Conservation (phyloP, 2,113 vertebrate species). For the Pantherophis guttatus region DNA sequence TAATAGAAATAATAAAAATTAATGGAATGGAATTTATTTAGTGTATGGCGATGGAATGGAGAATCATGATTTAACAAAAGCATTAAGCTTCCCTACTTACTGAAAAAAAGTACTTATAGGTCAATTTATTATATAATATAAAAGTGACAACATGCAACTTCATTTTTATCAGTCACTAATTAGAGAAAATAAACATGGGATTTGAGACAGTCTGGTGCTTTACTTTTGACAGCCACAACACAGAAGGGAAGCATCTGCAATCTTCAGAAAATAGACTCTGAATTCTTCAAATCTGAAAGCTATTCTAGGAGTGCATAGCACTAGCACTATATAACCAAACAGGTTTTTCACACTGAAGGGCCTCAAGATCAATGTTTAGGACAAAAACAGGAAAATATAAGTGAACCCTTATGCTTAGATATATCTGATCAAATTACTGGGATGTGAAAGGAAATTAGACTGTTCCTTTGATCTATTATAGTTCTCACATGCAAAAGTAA, state of each 20-base stretch:
- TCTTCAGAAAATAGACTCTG: background rate
- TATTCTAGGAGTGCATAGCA: background rate
- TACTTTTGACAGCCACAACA: background rate
- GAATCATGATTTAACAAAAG: background rate
- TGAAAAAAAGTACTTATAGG: background rate
- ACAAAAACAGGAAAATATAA: background rate
- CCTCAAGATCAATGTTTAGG: background rate
- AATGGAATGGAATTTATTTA: background rate
- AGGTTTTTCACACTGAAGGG: background rate
- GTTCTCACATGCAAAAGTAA: background rate
- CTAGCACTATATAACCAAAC: background rate
- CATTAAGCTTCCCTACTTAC: background rate
- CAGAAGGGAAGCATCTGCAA: background rate
- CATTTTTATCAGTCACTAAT: background rate
- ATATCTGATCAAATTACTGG: background rate
- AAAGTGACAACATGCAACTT: too few species aligned
- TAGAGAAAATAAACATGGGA: background rate
- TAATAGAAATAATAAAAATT: background rate
- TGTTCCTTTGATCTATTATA: background rate
- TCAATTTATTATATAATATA: background rate
- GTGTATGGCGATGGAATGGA: background rate
- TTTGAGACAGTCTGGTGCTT: background rate
- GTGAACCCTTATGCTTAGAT: background rate
- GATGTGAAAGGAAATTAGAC: background rate
- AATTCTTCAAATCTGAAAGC: background rate